Percentiles rank a stretch among this genome's conserved stretches.
phyloP scores from a whole-genome alignment of 2,113 vertebrate species.

The Argyrosomus japonicus region DNA sequence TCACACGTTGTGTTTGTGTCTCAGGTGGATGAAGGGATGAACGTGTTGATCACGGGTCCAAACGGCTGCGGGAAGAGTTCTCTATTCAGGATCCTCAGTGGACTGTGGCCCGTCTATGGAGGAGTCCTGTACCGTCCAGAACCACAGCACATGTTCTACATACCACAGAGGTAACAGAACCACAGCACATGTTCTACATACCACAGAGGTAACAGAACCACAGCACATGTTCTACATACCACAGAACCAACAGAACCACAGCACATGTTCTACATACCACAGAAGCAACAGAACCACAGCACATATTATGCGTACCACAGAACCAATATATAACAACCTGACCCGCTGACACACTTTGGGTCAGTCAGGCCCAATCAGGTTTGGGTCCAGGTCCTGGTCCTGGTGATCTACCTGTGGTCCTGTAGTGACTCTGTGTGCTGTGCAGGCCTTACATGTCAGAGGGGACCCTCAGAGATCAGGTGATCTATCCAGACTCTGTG shows the following conservation, averaged over 20 bases:
- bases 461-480: slow-evolving; percentile 95
- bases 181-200: no score
- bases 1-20: not conserved
- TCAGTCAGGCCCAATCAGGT: no score
- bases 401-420: not conserved
- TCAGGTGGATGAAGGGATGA: slow-evolving; percentile 96
- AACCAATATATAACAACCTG: no score
- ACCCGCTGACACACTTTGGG: no score
- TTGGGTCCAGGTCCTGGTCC: no score
- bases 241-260: no score
- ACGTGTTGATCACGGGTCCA: slow-evolving; percentile 96
- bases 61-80: slow-evolving; percentile 99
- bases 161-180: slow-evolving; percentile 91
- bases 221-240: no score
- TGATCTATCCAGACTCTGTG: slow-evolving; percentile 95
- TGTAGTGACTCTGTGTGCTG: not conserved
- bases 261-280: no score
- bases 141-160: slow-evolving; percentile 97
- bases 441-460: slow-evolving; percentile 98
- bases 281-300: no score
- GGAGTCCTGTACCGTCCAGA: slow-evolving; percentile 93
- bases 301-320: no score
- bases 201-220: no score
- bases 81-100: slow-evolving; percentile 96
- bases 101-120: slow-evolving; percentile 96